Base-by-base conservation (phyloP, 2,797 vertebrate species). In the Characodon lateralis region DNA sequence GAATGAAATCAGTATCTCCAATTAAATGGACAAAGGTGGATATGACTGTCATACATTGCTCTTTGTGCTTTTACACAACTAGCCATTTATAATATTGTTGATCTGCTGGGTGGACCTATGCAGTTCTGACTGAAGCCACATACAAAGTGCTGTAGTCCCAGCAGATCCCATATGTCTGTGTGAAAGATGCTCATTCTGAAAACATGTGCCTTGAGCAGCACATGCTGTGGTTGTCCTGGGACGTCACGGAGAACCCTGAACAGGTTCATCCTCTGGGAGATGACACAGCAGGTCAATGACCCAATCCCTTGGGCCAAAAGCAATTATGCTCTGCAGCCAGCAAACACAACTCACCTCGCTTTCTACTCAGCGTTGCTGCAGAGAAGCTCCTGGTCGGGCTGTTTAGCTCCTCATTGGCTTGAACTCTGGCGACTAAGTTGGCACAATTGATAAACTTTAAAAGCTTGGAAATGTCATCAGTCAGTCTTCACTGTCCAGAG, bases 231-330 rank as follows among this genome's bases (percentile, higher is more conserved):
- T 66, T 58, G 48, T 73, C 39, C 18, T 13, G 48, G 50, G 65
- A 68, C 7, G 61, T 70, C 72, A 65, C 24, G 1, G 58, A 78
- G 63, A 35, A 56, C 59, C 18, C 65, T 43, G 50, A 73, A 78
- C 76, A 86, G 82, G 78, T 80, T 78, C 9, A 9, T 75, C 78
- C 89, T 48, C 39, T 18, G 66, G 48, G 74, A 84, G 71, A 74
- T 76, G 85, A 55, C 35, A 76, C 74, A 48, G 41, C 74, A 56
- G 83, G 77, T 88, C 87, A 65, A 46, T 91, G 83, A 82, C 79
- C 84, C 84, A 78, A 79, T 82, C 82, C 86, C 85, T 35, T 71
- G 8, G 83, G 89, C 65, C 43, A 73, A 18, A 65, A 76, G 76
- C 71, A 63, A 63, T 71, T 88, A 80, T 83, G 84, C 73, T 81